Percentiles rank a stretch among this genome's conserved stretches.
phyloP scores from a whole-genome alignment of 2,113 vertebrate species.

The Phyllostomus discolor region DNA sequence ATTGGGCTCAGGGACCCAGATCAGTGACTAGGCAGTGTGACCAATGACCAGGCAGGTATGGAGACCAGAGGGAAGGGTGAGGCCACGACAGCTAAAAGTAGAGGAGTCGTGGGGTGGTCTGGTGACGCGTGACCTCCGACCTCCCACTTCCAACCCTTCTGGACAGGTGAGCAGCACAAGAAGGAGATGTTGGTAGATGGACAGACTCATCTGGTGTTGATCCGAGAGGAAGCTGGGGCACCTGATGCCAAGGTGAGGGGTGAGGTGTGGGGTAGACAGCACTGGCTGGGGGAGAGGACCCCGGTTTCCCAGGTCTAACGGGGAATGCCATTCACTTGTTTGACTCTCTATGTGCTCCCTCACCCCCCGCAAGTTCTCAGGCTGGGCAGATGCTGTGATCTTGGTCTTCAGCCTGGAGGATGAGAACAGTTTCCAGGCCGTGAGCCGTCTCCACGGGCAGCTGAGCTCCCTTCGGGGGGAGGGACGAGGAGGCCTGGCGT shows the following conservation, averaged over 20 bases:
- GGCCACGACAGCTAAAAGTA: not conserved
- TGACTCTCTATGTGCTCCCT: conserved; percentile 13
- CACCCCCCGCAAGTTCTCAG: conserved; percentile 85
- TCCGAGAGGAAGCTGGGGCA: conserved; percentile 90
- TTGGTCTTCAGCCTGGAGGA: conserved; percentile 98
- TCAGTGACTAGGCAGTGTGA: not conserved
- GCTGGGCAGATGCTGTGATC: conserved; percentile 94
- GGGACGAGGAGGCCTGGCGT: conserved; percentile 86
- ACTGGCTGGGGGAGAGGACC: not conserved
- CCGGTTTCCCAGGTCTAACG: not conserved
- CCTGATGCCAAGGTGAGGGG: conserved; percentile 89
- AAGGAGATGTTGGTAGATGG: conserved; percentile 94
- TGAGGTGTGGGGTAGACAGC: not conserved
- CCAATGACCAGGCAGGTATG: not conserved
- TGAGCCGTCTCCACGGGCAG: conserved; percentile 86
- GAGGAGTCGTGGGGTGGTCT: not conserved
- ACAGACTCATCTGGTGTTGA: conserved; percentile 92
- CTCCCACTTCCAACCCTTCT: not conserved
- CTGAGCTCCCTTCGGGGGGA: conserved; percentile 83
- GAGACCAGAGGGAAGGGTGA: not conserved
- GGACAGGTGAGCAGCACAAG: conserved; percentile 91
- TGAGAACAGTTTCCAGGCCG: conserved; percentile 93
- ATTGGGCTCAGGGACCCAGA: not conserved
- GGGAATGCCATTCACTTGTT: not conserved
- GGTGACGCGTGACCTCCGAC: not conserved